Conservation (phyloP, 1,140 invertebrate genomes). For the Gonioctena quinquepunctata region DNA sequence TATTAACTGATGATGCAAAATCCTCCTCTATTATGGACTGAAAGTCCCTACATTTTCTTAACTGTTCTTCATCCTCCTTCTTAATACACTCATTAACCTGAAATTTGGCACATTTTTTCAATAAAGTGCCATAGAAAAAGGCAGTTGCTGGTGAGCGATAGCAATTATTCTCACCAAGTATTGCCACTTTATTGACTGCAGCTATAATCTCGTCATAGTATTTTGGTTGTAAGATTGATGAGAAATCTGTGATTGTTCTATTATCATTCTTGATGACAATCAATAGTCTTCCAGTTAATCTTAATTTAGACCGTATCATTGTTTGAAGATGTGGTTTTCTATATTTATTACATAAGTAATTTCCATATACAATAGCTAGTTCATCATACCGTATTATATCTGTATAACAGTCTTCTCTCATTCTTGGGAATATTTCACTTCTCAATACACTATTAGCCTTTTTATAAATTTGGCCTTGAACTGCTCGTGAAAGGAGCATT, state of each 20-base stretch:
- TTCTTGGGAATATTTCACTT: too few relatives aligned
- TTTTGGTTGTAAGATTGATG: background rate
- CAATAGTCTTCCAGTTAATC: slow-evolving; percentile 6
- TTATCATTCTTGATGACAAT: background rate
- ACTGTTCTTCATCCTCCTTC: background rate
- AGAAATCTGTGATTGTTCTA: background rate
- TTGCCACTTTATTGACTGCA: background rate
- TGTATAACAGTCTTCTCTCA: too few relatives aligned
- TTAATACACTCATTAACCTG: slow-evolving; percentile 1
- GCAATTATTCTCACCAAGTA: background rate
- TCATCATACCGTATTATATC: too few relatives aligned
- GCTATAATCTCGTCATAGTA: background rate
- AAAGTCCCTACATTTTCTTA: background rate
- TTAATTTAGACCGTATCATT: slow-evolving; percentile 11
- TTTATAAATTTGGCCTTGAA: too few relatives aligned
- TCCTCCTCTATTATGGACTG: slow-evolving; percentile 1
- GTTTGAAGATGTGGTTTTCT: slow-evolving; percentile 1
- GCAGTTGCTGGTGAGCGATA: background rate
- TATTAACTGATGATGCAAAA: background rate
- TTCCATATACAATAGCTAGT: too few relatives aligned
- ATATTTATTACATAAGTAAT: too few relatives aligned
- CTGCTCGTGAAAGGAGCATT: too few relatives aligned
- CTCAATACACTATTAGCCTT: too few relatives aligned
- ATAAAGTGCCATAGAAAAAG: background rate
- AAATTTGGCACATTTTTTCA: background rate